Evolutionary conservation across 2,888 invertebrate species (phyloP).

Genomic region (Invenusta paracnida): DNA sequence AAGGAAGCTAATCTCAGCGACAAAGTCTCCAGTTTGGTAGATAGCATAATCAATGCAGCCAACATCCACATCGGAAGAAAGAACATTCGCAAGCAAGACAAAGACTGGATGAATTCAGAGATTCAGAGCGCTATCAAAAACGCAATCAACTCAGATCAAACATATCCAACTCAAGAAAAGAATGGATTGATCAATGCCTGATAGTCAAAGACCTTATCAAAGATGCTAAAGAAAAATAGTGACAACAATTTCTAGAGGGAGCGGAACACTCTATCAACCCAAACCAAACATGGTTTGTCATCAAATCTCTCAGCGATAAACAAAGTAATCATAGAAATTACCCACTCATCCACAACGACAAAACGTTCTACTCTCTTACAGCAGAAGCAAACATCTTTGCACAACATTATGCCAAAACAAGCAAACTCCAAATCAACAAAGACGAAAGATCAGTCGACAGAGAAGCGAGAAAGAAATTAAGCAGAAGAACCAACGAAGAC

Average conservation of each 20-base stretch:
- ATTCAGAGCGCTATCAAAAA: neutral
- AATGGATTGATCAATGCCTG: constrained; percentile 1
- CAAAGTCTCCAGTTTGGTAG: neutral
- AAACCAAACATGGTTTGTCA: neutral
- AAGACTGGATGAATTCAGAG: neutral
- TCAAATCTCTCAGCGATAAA: neutral
- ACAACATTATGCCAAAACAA: neutral
- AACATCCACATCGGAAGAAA: neutral
- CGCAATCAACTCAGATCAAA: neutral
- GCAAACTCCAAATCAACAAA: neutral
- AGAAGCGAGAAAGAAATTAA: neutral
- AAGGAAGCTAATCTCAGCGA: neutral
- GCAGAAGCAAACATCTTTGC: neutral
- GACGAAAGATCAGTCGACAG: neutral
- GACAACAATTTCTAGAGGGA: constrained; percentile 1
- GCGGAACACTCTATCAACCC: neutral
- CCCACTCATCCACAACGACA: neutral
- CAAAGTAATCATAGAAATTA: neutral
- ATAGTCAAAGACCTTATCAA: neutral
- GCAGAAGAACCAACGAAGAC: neutral
- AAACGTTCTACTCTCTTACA: neutral
- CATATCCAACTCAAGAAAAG: neutral
- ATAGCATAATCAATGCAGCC: neutral
- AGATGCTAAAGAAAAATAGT: neutral
- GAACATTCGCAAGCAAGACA: neutral